Conservation (phyloP, 2,888 invertebrate genomes). For the Phania funesta region DNA sequence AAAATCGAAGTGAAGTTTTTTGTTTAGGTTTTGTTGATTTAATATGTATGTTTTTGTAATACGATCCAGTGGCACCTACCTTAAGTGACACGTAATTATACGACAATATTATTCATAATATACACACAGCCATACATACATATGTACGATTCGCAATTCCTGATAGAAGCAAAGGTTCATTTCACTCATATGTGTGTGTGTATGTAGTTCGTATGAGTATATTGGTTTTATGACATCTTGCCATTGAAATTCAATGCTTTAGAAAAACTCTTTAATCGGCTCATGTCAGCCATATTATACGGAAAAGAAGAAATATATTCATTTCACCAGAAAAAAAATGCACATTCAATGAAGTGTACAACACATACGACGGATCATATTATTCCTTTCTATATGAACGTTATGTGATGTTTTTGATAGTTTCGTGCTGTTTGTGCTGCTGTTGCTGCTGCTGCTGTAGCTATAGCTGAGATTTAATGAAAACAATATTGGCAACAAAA, state of each 20-base stretch:
- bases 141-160: background rate
- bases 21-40: conserved; percentile 43
- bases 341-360: conserved; percentile 49
- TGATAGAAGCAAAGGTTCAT: background rate
- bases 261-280: conserved; percentile 79
- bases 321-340: conserved; percentile 49
- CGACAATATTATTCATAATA: conserved; percentile 51
- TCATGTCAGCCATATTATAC: conserved; percentile 77
- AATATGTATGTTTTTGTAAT: conserved; percentile 67
- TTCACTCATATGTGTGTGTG: background rate
- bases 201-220: conserved; percentile 5
- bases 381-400: conserved; percentile 24
- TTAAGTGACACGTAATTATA: conserved; percentile 79
- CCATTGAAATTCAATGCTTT: conserved; percentile 76
- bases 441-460: conserved; percentile 16
- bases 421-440: conserved; percentile 43
- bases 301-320: conserved; percentile 53
- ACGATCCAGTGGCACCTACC: conserved; percentile 77
- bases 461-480: conserved; percentile 50
- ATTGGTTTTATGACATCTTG: conserved; percentile 66
- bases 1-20: conserved; percentile 32
- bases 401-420: conserved; percentile 49
- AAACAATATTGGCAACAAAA: conserved; percentile 26
- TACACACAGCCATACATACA: conserved; percentile 1
- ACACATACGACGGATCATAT: conserved; percentile 31